Base-by-base conservation (phyloP, 2,113 vertebrate genomes). In the Malurus alboscapulatus region DNA sequence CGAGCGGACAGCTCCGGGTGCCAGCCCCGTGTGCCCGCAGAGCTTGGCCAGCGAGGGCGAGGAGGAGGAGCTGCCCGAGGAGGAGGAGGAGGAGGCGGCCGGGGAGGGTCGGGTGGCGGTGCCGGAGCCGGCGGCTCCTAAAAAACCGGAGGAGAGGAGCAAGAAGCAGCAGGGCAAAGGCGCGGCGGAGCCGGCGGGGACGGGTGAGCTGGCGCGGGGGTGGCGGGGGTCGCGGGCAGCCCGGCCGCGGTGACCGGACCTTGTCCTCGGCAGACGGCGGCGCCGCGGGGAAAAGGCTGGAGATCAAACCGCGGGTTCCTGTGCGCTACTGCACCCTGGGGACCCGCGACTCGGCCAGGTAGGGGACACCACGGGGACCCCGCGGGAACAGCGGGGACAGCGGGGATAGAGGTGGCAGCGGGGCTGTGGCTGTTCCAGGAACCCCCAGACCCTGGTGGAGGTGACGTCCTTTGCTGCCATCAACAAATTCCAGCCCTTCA, bases 401-500 rank as follows among this genome's bases (percentile, higher is more conserved):
- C 2, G 3, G n/a, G 38, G 77, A 14, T 4, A 3, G 63, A 4
- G 10, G 36, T 5, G 59, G 38, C 48, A 67, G 54, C 1, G 6
- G 38, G 44, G 47, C 26, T 32, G 32, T 1, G 80, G 38, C 80
- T 63, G 12, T 94, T 92, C 2, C 97, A 99, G 99, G 97, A 99
- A 97, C 95, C 98, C 99, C 8, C 99, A 99, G 96, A 99, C 99
- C 2, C 97, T 99, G 24, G 99, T 99, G 94, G 99, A 99, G 95
- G 98, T 99, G 44, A 99, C 97, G 0, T 98, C 99, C 42, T 99
- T 99, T 12, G 97, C 98, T 1, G 98, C 99, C 74, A 98, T 99
- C 95, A 99, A 99, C 98, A 98, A 99, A 86, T 99, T 99, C 97
- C 99, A 99, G 94, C 99, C 99, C 5, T 99, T 99, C 96, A 99